Base-by-base conservation (phyloP, 2,888 invertebrate genomes). In the Spicauda simplicius region DNA sequence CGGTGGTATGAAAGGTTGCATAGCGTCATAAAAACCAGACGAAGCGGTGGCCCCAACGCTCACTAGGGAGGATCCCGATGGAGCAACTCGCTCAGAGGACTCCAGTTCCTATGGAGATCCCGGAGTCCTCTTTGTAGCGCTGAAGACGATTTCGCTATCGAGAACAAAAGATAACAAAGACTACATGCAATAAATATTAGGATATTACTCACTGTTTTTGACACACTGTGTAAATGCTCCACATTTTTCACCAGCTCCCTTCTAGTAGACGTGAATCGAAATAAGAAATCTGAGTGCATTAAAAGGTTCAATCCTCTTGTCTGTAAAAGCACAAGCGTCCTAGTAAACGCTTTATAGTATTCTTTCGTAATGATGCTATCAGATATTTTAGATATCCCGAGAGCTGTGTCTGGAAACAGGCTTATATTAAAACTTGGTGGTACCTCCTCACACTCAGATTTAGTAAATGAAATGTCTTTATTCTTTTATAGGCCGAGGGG, bases 331-430 rank as follows among this genome's bases (percentile, higher is more conserved):
- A 81, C 77, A 41, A 88, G 41, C 20, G 79, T 72, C 0, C 78
- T 77, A 55, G 78, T 79, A 72, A 88, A 88, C 0, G 88, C 83
- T 0, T 72, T 65, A 71, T 87, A 86, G 73, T 90, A 91, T 48
- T 85, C 81, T 4, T 76, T 58, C 0, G 80, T 85, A 12, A 84
- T 80, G 10, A 87, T 76, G 52, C 76, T 79, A 0, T 83, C 80
- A 0, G 85, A 80, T 68, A 85, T 81, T 7, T 75, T 68, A 1
- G 82, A 66, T 0, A 83, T 77, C 4, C 90, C 90, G 0, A 91
- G 67, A 0, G 87, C 90, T 0, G 88, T 88, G 65, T 88, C 90
- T 91, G 52, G 37, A 37, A 54, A 53, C 25, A 55, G 25, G 25
- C 25, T 25, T 25, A 14, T 41, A 10, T 33, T 33, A 6, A 33